Evolutionary conservation across 2,888 invertebrate species (phyloP), one percentile per base, ranked within the genome.

Genomic region (Callyntrura sp.): DNA sequence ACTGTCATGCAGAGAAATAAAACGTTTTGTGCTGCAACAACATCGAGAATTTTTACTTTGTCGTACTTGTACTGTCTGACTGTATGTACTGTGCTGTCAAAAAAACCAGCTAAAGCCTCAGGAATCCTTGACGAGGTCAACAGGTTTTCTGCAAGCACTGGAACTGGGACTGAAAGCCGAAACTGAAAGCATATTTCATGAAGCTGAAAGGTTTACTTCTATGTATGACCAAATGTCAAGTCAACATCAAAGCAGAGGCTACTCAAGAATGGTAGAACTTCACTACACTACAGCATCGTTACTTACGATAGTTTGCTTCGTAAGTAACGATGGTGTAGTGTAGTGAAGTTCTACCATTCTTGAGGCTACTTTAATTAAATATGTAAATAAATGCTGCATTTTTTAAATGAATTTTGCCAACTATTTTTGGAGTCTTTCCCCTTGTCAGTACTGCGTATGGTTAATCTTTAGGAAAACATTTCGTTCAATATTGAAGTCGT

Each of bases 21-120:
- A 25, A n/a, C 28, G 65, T 65, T 65, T 23, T 65, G 25, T 6
- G 28, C 28, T 25, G 65, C 65, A 65, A 65, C 65, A 12, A 60
- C 14, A 20, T 12, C 3, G 20, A 65, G 1, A 8, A 60, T 60
- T 14, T 3, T 4, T 55, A 9, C n/a, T 60, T 60, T 60, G 51
- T 9, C 11, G 14, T 51, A 51, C 51, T 5, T 51, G 14, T 14
- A 51, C 11, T 51, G 57, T 60, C n/a, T n/a, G n/a, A n/a, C n/a
- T n/a, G n/a, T n/a, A n/a, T n/a, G n/a, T n/a, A n/a, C n/a, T n/a
- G n/a, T n/a, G n/a, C n/a, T n/a, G n/a, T n/a, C n/a, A n/a, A n/a
- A 60, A 60, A 60, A 60, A 12, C 17, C 20, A 1, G 1, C 3
- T n/a, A 60, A 60, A n/a, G 28, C 25, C 14, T 3, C 28, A 28